Base-by-base conservation (phyloP, 2,888 invertebrate species). In the Caenorhabditis afra region DNA sequence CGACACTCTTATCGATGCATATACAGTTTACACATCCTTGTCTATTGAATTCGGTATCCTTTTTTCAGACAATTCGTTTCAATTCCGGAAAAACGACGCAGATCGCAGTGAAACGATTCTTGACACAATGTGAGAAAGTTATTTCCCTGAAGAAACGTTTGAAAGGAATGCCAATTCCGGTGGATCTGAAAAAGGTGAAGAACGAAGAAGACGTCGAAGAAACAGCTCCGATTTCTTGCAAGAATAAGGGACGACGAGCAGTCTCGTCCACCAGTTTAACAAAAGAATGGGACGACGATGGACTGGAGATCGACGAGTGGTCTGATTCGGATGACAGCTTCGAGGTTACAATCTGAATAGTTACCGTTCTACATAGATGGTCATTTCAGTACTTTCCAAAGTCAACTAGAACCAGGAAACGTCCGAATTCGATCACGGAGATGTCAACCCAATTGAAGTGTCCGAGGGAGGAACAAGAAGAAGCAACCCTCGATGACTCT, bases 91-190 rank as follows among this genome's bases (percentile, higher is more conserved):
- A 65, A 50, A 45, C 47, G 0, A 55, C 73, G 3, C 62, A 64
- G 37, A 71, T 71, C 29, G 73, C 73, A n/a, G 41, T 58, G 35
- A 73, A 64, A 3, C 39, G 73, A 39, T 73, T 73, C 16, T n/a
- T 64, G 18, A 45, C 57, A 7, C 64, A 64, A 3, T 73, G 73
- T 37, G 57, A 73, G 22, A 73, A 64, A n/a, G 49, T 62, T 2
- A 64, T 73, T 10, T n/a, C 23, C 8, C 35, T 73, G 12, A 47
- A 73, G 7, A 29, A 62, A 11, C 37, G 49, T 1, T 50, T 57
- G 41, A 45, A 45, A 16, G 64, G 57, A 8, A 35, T 73, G 20
- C 41, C 20, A 12, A 14, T 50, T 8, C 22, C 29, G 12, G 35
- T 58, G 4, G 73, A 58, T 52, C 29, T 71, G 57, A 49, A 61